Evolutionary conservation across 2,888 invertebrate genomes (phyloP).

Genomic region (Cephus nigrinus): DNA sequence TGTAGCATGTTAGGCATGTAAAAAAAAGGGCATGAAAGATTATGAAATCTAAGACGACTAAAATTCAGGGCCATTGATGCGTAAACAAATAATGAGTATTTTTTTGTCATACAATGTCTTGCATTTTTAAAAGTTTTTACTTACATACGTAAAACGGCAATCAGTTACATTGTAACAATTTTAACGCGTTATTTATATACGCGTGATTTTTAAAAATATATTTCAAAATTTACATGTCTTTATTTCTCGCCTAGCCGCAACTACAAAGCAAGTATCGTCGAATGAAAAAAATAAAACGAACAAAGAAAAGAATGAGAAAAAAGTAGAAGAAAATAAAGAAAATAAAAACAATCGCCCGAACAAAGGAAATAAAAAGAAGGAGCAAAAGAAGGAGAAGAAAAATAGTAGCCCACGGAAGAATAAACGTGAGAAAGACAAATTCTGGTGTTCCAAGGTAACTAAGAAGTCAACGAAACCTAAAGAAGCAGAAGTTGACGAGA

Average conservation of each 20-base stretch:
- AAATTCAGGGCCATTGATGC: background rate
- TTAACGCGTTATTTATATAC: background rate
- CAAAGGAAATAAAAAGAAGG: background rate
- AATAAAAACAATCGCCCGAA: background rate
- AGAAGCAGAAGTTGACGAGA: background rate
- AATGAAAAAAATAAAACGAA: background rate
- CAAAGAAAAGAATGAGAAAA: background rate
- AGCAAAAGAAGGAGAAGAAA: background rate
- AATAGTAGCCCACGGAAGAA: background rate
- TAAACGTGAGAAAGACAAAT: slow-evolving; percentile 1
- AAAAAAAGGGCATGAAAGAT: background rate
- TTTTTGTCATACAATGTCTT: background rate
- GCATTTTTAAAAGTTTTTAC: background rate
- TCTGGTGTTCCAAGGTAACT: slow-evolving; percentile 5
- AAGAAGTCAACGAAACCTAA: slow-evolving; percentile 5
- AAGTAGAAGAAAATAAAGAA: background rate
- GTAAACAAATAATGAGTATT: background rate
- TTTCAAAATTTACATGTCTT: background rate
- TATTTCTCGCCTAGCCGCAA: background rate
- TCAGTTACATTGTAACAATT: background rate
- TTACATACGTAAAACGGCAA: background rate
- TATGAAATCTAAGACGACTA: background rate
- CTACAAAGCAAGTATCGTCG: background rate
- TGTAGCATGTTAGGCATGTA: background rate
- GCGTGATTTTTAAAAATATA: background rate